phyloP scores from a whole-genome alignment of 2,888 invertebrate genomes.

The Eugnorisma glareosa region DNA sequence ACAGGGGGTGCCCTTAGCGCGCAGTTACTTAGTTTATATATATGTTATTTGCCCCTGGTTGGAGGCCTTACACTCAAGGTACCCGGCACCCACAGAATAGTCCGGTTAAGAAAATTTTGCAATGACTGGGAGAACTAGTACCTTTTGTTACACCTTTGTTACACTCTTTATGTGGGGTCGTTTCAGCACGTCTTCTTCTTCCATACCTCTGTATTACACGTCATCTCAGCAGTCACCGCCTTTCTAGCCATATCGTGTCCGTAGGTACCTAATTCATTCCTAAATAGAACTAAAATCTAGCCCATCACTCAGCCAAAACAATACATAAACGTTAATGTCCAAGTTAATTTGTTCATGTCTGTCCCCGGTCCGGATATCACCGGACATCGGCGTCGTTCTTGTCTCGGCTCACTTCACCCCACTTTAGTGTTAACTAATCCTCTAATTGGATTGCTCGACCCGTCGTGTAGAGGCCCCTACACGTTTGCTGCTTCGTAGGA shows the following conservation, averaged over 20 bases:
- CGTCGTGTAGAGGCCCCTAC: slow-evolving; percentile 62
- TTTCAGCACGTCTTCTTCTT: neutral
- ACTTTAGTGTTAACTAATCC: slow-evolving; percentile 81
- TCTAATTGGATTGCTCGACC: slow-evolving; percentile 80
- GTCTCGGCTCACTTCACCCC: slow-evolving; percentile 80
- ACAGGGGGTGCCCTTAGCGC: too few relatives aligned
- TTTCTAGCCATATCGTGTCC: neutral
- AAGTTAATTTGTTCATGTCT: slow-evolving; percentile 49
- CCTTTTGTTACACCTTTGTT: too few relatives aligned
- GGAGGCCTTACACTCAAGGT: too few relatives aligned
- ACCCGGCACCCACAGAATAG: too few relatives aligned
- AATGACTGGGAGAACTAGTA: too few relatives aligned
- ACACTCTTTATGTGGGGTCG: neutral
- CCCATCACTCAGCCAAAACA: neutral
- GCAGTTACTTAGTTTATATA: too few relatives aligned
- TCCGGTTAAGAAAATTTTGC: too few relatives aligned
- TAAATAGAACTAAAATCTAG: neutral
- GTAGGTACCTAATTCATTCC: neutral
- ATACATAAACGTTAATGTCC: slow-evolving; percentile 21
- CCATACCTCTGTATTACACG: neutral
- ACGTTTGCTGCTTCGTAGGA: slow-evolving; percentile 34
- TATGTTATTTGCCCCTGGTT: too few relatives aligned
- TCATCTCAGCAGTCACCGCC: neutral
- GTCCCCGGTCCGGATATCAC: slow-evolving; percentile 12
- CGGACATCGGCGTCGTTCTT: slow-evolving; percentile 46